Percentiles rank a stretch among this genome's conserved stretches.
Conservation (phyloP, 1,140 invertebrate genomes). For the Leptoteleia sp. region DNA sequence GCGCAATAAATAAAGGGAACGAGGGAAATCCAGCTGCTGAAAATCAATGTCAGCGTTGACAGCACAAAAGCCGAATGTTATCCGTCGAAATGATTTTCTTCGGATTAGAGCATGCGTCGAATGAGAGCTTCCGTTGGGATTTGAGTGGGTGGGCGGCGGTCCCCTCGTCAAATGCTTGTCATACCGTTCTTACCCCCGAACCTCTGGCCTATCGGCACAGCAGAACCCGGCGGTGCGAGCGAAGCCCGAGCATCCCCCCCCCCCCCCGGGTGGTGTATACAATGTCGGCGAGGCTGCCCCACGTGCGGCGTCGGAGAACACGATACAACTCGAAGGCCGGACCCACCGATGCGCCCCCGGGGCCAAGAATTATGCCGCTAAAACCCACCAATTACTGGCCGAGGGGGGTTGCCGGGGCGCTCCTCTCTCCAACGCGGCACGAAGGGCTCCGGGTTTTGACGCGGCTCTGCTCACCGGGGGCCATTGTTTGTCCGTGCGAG, state of each 20-base stretch:
- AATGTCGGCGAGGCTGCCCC: conserved; percentile 65
- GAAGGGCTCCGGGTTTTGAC: conserved; percentile 54
- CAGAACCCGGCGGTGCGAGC: conserved; percentile 72
- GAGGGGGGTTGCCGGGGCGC: conserved; percentile 57
- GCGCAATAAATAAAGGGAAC: conserved; percentile 45
- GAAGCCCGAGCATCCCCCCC: conserved; percentile 71
- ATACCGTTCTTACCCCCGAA: conserved; percentile 79
- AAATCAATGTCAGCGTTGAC: conserved; percentile 66
- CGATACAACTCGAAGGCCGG: conserved; percentile 72
- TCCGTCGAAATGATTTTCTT: conserved; percentile 68
- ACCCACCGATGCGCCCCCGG: conserved; percentile 73
- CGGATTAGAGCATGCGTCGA: conserved; percentile 64
- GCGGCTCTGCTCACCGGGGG: conserved; percentile 48
- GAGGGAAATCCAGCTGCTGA: conserved; percentile 52
- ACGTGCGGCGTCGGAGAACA: conserved; percentile 67
- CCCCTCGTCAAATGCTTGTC: conserved; percentile 80
- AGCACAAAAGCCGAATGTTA: conserved; percentile 63
- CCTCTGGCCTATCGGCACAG: conserved; percentile 72
- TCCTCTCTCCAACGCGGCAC: conserved; percentile 45
- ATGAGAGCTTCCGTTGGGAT: conserved; percentile 75
- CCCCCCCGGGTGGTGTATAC: conserved; percentile 64
- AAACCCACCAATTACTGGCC: conserved; percentile 75
- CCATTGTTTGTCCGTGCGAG: conserved; percentile 44
- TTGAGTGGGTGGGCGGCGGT: conserved; percentile 76
- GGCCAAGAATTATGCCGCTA: conserved; percentile 76